phyloP scores from a whole-genome alignment of 1,140 invertebrate species.

The Trinorchestia longiramus region DNA sequence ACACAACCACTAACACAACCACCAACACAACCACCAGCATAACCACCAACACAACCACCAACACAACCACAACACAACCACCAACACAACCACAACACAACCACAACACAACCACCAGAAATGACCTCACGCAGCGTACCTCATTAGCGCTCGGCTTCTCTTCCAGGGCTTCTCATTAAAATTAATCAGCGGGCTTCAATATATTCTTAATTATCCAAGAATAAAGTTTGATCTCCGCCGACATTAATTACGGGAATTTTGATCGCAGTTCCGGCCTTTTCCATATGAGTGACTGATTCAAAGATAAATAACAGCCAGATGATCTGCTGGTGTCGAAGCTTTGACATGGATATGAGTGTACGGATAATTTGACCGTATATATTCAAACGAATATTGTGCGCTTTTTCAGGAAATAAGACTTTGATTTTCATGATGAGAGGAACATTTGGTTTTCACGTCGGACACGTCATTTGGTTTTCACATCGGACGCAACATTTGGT shows the following conservation, averaged over 20 bases:
- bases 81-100: not conserved
- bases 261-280: not conserved
- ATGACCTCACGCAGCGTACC: not conserved
- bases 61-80: not conserved
- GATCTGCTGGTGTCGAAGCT: too few relatives aligned
- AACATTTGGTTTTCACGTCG: too few relatives aligned
- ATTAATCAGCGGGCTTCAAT: not conserved
- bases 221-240: not conserved
- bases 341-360: too few relatives aligned
- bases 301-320: too few relatives aligned
- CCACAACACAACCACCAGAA: not conserved
- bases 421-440: too few relatives aligned
- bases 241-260: not conserved
- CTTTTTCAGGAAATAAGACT: too few relatives aligned
- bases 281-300: too few relatives aligned
- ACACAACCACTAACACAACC: too few relatives aligned
- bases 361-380: too few relatives aligned
- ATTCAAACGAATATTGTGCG: too few relatives aligned
- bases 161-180: constrained; percentile 1
- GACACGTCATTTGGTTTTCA: too few relatives aligned
- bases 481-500: too few relatives aligned
- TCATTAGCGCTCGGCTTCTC: not conserved
- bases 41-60: not conserved
- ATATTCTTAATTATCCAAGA: not conserved
- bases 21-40: not conserved